These are phyloP conservation scores for Capra hircus DNA, from an alignment of 2,113 vertebrate species.

Conservation along the genomic window DNA sequence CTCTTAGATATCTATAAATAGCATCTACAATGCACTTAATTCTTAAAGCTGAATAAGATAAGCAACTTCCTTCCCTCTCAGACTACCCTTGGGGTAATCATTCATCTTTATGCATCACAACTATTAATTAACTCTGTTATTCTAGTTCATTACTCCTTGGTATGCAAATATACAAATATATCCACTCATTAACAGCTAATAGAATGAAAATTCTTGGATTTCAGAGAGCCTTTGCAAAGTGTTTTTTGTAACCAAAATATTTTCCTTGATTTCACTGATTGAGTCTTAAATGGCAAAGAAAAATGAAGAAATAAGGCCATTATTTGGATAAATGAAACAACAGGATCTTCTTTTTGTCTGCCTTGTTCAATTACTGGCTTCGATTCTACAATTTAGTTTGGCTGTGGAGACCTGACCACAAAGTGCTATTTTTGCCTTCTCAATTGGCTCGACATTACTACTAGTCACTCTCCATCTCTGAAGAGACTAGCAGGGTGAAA, in stretches of 20 bases:
- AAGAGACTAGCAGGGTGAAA: background rate
- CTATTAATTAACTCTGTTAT: background rate
- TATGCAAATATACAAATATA: background rate
- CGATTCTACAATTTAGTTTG: background rate
- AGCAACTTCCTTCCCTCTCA: background rate
- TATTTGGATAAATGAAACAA: slow-evolving; percentile 16
- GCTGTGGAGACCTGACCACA: background rate
- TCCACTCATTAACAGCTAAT: background rate
- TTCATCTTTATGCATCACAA: background rate
- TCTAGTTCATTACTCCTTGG: background rate
- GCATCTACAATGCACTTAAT: background rate
- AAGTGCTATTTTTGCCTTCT: background rate
- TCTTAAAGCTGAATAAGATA: background rate
- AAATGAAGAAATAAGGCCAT: slow-evolving; percentile 9
- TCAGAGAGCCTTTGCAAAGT: background rate
- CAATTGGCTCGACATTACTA: background rate
- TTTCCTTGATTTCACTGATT: background rate
- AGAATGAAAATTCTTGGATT: background rate
- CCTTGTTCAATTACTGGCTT: slow-evolving; percentile 22
- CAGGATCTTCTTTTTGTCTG: slow-evolving; percentile 3
- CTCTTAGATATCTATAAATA: background rate
- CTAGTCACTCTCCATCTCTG: background rate
- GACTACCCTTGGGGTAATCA: background rate
- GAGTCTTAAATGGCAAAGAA: slow-evolving; percentile 7
- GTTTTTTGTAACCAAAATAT: background rate